Conservation (phyloP, 2,113 vertebrate species). For the Phasianus colchicus region DNA sequence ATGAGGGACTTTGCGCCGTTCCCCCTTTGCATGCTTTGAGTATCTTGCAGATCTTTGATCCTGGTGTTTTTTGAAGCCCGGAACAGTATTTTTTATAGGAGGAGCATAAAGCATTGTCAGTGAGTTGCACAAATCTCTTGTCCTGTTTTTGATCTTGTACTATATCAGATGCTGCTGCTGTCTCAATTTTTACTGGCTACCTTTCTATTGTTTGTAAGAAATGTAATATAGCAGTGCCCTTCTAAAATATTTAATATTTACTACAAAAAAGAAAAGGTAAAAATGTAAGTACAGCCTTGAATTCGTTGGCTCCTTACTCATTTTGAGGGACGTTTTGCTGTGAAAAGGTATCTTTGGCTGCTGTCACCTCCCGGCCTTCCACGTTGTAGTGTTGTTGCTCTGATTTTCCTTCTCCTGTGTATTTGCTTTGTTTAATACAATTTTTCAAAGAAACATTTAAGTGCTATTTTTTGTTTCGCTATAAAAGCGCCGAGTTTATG, state of each 20-base stretch:
- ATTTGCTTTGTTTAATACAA: conserved; percentile 3
- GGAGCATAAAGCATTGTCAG: not conserved
- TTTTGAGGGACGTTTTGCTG: not conserved
- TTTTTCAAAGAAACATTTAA: not conserved
- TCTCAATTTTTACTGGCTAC: conserved; percentile 44
- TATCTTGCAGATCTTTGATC: not conserved
- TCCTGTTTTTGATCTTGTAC: conserved; percentile 40
- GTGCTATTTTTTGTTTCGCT: not conserved
- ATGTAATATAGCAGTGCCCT: conserved; percentile 36
- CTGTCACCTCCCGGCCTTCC: not conserved
- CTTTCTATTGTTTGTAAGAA: conserved; percentile 63
- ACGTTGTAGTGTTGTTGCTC: not conserved
- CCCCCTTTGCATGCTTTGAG: conserved; percentile 1
- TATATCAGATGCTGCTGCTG: conserved; percentile 19
- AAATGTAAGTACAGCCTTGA: not conserved
- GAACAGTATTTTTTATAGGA: conserved; percentile 62
- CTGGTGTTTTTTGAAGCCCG: conserved; percentile 55
- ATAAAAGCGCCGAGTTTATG: not conserved
- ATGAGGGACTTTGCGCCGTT: not conserved
- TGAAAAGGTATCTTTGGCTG: not conserved
- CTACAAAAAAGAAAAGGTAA: not conserved
- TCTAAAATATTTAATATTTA: not conserved
- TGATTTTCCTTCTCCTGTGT: not conserved
- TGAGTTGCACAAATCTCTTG: not conserved
- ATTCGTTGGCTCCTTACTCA: not conserved